Conservation (phyloP, 2,888 invertebrate species). For the Drosophila testacea region DNA sequence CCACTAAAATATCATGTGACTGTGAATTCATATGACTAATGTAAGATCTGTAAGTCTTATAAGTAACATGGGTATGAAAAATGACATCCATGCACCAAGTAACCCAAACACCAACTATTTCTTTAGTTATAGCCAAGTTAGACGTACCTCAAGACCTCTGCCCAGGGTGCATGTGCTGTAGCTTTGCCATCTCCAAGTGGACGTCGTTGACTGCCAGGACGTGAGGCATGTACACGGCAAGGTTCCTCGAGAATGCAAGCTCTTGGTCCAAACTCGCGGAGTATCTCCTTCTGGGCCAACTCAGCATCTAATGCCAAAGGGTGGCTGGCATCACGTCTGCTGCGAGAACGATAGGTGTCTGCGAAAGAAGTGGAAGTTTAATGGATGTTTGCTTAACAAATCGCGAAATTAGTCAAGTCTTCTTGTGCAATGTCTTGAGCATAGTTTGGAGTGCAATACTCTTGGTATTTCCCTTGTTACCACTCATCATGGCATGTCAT, state of each 20-base stretch:
- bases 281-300: slow-evolving; percentile 92
- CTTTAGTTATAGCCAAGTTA: not conserved
- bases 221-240: slow-evolving; percentile 86
- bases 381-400: slow-evolving; percentile 37
- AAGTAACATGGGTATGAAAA: not conserved
- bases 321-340: slow-evolving; percentile 86
- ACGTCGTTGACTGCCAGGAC: slow-evolving; percentile 74
- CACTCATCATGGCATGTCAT: slow-evolving; percentile 32
- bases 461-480: slow-evolving; percentile 46
- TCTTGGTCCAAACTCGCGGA: slow-evolving; percentile 90
- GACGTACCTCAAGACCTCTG: slow-evolving; percentile 90
- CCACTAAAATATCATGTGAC: not conserved
- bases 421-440: slow-evolving; percentile 19
- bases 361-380: slow-evolving; percentile 27
- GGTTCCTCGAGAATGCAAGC: slow-evolving; percentile 93
- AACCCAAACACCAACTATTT: not conserved
- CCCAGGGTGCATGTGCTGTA: slow-evolving; percentile 63
- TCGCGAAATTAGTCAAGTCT: slow-evolving; percentile 39
- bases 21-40: too few species aligned
- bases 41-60: not conserved
- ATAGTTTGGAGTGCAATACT: slow-evolving; percentile 15
- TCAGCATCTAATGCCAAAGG: slow-evolving; percentile 87
- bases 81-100: not conserved
- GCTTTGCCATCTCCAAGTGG: slow-evolving; percentile 40
- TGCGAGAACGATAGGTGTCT: slow-evolving; percentile 91